phyloP scores from a whole-genome alignment of 2,888 invertebrate genomes.

The Hypomecis atomaria region DNA sequence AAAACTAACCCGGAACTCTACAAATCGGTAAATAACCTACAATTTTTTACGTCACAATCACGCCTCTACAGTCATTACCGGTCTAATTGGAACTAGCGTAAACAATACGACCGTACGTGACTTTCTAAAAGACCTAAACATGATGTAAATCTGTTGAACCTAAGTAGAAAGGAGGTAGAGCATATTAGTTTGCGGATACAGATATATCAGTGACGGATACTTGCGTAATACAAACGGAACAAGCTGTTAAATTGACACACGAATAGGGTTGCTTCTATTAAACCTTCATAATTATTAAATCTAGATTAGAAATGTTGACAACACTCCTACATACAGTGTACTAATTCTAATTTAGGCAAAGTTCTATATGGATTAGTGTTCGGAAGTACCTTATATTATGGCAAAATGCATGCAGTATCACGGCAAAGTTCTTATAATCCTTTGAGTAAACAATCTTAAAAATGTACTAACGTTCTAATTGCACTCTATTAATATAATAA shows the following conservation, averaged over 20 bases:
- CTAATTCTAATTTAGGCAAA: too few species aligned
- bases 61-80: background rate
- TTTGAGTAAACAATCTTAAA: too few species aligned
- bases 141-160: slow-evolving; percentile 32
- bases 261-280: slow-evolving; percentile 9
- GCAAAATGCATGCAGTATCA: too few species aligned
- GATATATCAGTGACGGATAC: slow-evolving; percentile 33
- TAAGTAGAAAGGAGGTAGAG: slow-evolving; percentile 48
- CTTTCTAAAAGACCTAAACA: slow-evolving; percentile 33
- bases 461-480: too few species aligned
- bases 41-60: background rate
- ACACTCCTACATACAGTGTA: too few species aligned
- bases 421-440: too few species aligned
- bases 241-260: slow-evolving; percentile 18
- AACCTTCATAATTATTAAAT: background rate
- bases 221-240: slow-evolving; percentile 43
- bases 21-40: too few species aligned
- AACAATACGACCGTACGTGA: slow-evolving; percentile 8
- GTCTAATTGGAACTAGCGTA: background rate
- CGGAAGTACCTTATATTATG: too few species aligned
- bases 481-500: too few species aligned
- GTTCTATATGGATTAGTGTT: too few species aligned
- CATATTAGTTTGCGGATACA: slow-evolving; percentile 40
- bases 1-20: too few species aligned
- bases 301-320: background rate